A percentile compares a stretch with the other conserved stretches of the same genome.
These are phyloP conservation scores for Poicephalus gulielmi DNA, from an alignment of 2,113 vertebrate species.

Conservation along the genomic window DNA sequence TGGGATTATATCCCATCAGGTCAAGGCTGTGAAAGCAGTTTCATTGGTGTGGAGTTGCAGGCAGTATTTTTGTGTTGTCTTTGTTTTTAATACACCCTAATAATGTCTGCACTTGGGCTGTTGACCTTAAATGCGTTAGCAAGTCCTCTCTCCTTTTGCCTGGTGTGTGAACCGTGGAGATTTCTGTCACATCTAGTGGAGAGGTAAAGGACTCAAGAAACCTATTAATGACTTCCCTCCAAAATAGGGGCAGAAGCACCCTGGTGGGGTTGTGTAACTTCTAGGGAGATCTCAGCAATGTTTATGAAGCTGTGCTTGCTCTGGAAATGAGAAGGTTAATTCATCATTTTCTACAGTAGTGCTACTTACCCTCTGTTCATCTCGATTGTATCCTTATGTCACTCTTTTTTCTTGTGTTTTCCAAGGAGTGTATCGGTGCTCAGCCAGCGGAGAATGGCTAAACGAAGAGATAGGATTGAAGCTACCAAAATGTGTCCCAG, in stretches of 20 bases:
- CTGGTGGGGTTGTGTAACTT: neutral
- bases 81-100: neutral
- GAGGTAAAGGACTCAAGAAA: neutral
- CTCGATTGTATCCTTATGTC: neutral
- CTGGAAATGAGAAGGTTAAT: neutral
- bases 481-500: constrained; percentile 75
- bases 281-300: neutral
- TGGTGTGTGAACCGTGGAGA: neutral
- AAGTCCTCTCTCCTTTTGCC: neutral
- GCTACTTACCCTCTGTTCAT: neutral
- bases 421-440: constrained; percentile 69
- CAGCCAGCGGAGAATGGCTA: constrained; percentile 73
- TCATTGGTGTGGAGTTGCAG: neutral
- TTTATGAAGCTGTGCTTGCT: neutral
- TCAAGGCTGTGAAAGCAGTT: neutral
- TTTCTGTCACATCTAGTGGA: neutral
- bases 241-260: neutral
- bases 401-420: neutral
- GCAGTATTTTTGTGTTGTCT: neutral
- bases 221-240: neutral
- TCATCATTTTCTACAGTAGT: neutral
- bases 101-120: neutral
- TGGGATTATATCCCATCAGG: neutral
- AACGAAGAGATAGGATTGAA: constrained; percentile 51
- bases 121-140: neutral